phyloP scores from a whole-genome alignment of 2,888 invertebrate genomes.

The Polyommatus icarus region DNA sequence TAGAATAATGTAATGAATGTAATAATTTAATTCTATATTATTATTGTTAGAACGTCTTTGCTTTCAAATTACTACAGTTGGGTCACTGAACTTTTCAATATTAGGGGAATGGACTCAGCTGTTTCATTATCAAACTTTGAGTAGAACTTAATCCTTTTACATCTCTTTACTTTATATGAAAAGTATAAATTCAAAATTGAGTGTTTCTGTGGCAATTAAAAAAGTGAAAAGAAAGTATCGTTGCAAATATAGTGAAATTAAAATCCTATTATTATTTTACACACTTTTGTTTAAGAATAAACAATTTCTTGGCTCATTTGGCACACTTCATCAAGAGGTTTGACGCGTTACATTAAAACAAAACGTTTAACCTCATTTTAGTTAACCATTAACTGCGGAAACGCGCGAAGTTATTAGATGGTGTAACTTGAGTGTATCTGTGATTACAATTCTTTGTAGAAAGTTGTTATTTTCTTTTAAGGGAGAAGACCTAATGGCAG shows the following conservation, averaged over 20 bases:
- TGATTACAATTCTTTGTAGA: conserved; percentile 7
- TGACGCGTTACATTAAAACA: not conserved
- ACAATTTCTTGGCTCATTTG: not conserved
- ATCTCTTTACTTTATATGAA: not conserved
- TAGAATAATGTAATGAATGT: not conserved
- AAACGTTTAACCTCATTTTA: conserved; percentile 17
- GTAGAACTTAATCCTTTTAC: not conserved
- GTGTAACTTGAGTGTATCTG: not conserved
- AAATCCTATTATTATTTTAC: not conserved
- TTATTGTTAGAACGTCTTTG: not conserved
- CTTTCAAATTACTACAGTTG: not conserved
- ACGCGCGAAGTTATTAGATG: not conserved
- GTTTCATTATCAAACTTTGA: not conserved
- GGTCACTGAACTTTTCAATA: not conserved
- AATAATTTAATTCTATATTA: not conserved
- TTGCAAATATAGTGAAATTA: not conserved
- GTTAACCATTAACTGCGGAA: conserved; percentile 4
- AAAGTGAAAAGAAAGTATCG: not conserved
- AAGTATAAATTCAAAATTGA: not conserved
- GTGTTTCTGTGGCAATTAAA: not conserved
- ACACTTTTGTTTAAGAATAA: not conserved
- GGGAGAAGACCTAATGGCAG: too few species aligned
- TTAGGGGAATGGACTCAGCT: not conserved
- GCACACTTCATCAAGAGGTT: not conserved
- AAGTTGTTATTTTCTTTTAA: not conserved